Percentiles rank a stretch among this genome's conserved stretches.
These are phyloP conservation scores for Sebastes aleutianus DNA, from an alignment of 2,797 vertebrate genomes.

Conservation along the genomic window DNA sequence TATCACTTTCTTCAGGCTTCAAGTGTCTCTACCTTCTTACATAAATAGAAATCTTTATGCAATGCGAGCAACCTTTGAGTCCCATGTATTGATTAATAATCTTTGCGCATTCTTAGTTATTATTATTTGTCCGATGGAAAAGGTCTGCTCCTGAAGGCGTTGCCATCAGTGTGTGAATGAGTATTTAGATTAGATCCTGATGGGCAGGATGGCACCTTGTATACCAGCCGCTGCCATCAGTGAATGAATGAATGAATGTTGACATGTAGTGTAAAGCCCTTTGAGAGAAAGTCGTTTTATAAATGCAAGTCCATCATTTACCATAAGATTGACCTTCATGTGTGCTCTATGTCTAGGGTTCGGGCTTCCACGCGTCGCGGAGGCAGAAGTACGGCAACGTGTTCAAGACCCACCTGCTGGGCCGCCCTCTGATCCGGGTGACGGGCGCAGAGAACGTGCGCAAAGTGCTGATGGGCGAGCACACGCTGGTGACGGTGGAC, in stretches of 20 bases:
- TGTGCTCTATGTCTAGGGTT: conserved; percentile 79
- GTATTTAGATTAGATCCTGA: too few species aligned
- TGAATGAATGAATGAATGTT: too few species aligned
- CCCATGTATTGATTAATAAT: too few species aligned
- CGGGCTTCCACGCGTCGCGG: conserved; percentile 91
- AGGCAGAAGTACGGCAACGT: conserved; percentile 94
- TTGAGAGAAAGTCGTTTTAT: too few species aligned
- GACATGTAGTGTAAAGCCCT: too few species aligned
- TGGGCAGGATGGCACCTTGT: too few species aligned
- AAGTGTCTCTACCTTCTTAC: neutral
- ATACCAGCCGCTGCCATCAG: too few species aligned
- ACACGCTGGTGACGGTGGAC: conserved; percentile 94
- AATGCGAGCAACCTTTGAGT: neutral
- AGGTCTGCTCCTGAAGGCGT: neutral
- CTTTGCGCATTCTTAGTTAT: too few species aligned
- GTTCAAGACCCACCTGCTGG: conserved; percentile 96
- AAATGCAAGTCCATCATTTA: too few species aligned
- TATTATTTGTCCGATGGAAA: too few species aligned
- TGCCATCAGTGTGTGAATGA: too few species aligned
- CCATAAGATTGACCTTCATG: neutral
- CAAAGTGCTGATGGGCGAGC: conserved; percentile 95
- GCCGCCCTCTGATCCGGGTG: conserved; percentile 92
- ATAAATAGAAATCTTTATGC: neutral
- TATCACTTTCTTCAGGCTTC: neutral
- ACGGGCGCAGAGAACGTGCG: conserved; percentile 94